Conservation (phyloP, 2,888 invertebrate species). For the Synanthedon tipuliformis region DNA sequence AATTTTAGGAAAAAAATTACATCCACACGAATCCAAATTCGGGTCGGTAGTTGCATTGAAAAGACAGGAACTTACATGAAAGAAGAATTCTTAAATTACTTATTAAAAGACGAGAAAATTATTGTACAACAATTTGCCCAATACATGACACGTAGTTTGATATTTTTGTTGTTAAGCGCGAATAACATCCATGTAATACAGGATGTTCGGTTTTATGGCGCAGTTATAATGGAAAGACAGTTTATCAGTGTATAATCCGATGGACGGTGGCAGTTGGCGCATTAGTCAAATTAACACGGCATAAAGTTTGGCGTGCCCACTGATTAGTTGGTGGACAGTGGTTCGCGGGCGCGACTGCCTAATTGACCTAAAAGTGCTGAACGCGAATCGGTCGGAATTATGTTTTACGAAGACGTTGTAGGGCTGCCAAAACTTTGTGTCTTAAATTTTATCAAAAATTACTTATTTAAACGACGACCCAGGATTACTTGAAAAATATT, state of each 20-base stretch:
- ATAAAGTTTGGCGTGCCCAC: slow-evolving; percentile 63
- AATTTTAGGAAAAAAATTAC: too few relatives aligned
- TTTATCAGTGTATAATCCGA: slow-evolving; percentile 42
- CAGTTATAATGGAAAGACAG: slow-evolving; percentile 15
- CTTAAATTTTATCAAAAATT: too few relatives aligned
- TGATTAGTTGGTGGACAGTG: slow-evolving; percentile 44
- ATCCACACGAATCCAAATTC: too few relatives aligned
- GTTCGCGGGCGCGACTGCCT: slow-evolving; percentile 48
- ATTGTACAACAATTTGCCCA: too few relatives aligned
- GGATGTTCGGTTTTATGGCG: not conserved
- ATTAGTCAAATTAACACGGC: slow-evolving; percentile 71
- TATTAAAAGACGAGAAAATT: too few relatives aligned
- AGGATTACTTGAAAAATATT: too few relatives aligned
- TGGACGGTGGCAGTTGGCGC: slow-evolving; percentile 32
- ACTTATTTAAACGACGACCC: too few relatives aligned
- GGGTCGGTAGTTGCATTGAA: too few relatives aligned
- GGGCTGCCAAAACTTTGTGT: slow-evolving; percentile 31
- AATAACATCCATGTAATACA: not conserved
- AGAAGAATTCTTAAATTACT: too few relatives aligned
- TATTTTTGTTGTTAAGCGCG: too few relatives aligned
- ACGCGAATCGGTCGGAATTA: slow-evolving; percentile 66
- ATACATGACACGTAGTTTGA: too few relatives aligned
- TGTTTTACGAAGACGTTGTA: slow-evolving; percentile 35
- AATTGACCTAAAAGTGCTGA: slow-evolving; percentile 70
- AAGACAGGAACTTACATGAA: too few relatives aligned